A percentile compares a stretch with the other conserved stretches of the same genome.
Evolutionary conservation across 2,888 invertebrate species (phyloP).

Genomic region (Cryptus viduatorius): DNA sequence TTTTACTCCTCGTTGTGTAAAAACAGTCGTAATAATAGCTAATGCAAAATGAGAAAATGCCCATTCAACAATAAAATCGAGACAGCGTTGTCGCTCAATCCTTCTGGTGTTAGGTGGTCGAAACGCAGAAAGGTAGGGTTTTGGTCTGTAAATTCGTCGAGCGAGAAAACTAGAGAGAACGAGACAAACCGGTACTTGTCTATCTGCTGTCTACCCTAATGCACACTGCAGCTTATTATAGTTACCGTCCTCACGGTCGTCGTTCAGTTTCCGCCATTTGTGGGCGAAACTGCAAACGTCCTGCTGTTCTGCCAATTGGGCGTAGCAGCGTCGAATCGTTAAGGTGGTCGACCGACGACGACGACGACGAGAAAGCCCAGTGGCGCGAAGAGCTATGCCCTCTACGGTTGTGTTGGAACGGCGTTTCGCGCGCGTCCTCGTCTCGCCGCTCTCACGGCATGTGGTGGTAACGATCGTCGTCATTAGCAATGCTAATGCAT

Average conservation of each 20-base stretch:
- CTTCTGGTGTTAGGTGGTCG: not conserved
- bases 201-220: not conserved
- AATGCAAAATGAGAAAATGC: too few species aligned
- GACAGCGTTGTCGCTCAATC: not conserved
- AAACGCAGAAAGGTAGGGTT: not conserved
- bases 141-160: slow-evolving; percentile 8
- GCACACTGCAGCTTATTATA: slow-evolving; percentile 20
- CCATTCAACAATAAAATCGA: not conserved
- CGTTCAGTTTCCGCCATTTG: slow-evolving; percentile 35
- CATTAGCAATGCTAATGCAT: slow-evolving; percentile 84
- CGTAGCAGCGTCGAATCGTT: slow-evolving; percentile 36
- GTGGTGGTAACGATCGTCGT: slow-evolving; percentile 82
- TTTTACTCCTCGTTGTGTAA: too few species aligned
- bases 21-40: too few species aligned
- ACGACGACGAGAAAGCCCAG: not conserved
- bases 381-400: slow-evolving; percentile 3
- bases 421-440: not conserved
- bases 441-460: slow-evolving; percentile 72
- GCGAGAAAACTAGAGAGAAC: not conserved
- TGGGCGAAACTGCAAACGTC: slow-evolving; percentile 34
- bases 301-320: slow-evolving; percentile 27
- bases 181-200: not conserved
- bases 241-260: slow-evolving; percentile 40
- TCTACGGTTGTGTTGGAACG: not conserved
- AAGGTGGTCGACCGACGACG: slow-evolving; percentile 37